These are phyloP conservation scores for Lumbricus terrestris DNA, from an alignment of 2,888 invertebrate species.

Conservation along the genomic window DNA sequence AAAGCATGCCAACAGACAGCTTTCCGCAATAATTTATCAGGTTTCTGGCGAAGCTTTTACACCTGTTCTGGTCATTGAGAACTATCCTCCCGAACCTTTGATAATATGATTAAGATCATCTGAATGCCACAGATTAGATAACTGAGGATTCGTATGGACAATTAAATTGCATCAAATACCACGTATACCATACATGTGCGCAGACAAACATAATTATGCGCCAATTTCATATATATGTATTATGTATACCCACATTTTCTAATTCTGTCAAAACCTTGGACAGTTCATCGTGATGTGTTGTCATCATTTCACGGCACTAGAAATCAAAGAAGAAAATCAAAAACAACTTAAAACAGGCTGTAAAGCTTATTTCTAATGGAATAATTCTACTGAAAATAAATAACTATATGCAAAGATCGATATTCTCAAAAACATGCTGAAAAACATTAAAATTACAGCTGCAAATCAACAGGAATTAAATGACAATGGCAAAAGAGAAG, in stretches of 20 bases:
- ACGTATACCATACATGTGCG: too few species aligned
- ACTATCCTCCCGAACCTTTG: background rate
- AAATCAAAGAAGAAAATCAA: conserved; percentile 8
- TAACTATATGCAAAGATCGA: too few species aligned
- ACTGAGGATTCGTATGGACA: background rate
- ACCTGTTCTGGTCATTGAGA: background rate
- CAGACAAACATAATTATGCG: background rate
- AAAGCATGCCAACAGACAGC: background rate
- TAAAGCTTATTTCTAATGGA: background rate
- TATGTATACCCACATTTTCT: background rate
- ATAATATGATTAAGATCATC: background rate
- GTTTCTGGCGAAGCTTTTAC: too few species aligned
- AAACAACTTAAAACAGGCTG: background rate
- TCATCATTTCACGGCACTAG: conserved; percentile 10
- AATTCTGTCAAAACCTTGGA: conserved; percentile 10
- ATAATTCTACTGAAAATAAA: background rate
- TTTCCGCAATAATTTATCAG: background rate
- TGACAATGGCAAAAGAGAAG: background rate
- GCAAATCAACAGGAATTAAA: background rate
- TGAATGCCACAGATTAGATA: background rate
- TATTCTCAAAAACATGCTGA: background rate
- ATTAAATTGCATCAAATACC: background rate
- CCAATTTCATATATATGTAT: background rate
- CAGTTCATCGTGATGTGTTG: background rate
- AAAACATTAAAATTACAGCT: background rate